phyloP scores from a whole-genome alignment of 2,113 vertebrate species.

The Cyphomyrus discorhynchus region DNA sequence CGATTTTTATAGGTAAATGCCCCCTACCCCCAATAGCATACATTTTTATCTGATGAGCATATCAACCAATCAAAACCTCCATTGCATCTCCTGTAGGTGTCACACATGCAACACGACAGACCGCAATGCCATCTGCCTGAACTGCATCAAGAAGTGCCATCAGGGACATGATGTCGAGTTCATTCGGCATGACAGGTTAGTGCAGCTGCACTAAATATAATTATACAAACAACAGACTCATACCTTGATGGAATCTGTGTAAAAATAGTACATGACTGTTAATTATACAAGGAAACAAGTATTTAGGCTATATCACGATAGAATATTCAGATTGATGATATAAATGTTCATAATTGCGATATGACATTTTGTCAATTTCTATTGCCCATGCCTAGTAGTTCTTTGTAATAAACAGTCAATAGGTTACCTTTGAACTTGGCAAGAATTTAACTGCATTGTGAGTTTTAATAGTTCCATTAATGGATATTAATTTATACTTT shows the following conservation, averaged over 20 bases:
- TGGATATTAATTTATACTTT: neutral
- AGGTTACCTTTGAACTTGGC: neutral
- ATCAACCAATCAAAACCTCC: neutral
- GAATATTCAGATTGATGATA: neutral
- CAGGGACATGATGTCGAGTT: conserved; percentile 99
- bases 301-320: neutral
- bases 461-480: neutral
- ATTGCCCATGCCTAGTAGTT: neutral
- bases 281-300: neutral
- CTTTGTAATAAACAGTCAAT: neutral
- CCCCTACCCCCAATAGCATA: neutral
- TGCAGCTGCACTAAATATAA: neutral
- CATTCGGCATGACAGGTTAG: conserved; percentile 97
- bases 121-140: conserved; percentile 98
- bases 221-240: neutral
- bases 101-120: conserved; percentile 99
- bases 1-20: conserved; percentile 96
- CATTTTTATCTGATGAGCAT: neutral
- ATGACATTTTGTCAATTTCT: neutral
- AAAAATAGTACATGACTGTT: neutral
- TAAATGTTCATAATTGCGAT: too few relatives aligned
- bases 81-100: conserved; percentile 65
- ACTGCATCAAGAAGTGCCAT: conserved; percentile 99
- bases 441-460: neutral
- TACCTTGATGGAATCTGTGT: neutral